Percentiles rank a stretch among this genome's conserved stretches.
These are phyloP conservation scores for Corythaeola cristata DNA, from an alignment of 2,113 vertebrate genomes.

Conservation along the genomic window DNA sequence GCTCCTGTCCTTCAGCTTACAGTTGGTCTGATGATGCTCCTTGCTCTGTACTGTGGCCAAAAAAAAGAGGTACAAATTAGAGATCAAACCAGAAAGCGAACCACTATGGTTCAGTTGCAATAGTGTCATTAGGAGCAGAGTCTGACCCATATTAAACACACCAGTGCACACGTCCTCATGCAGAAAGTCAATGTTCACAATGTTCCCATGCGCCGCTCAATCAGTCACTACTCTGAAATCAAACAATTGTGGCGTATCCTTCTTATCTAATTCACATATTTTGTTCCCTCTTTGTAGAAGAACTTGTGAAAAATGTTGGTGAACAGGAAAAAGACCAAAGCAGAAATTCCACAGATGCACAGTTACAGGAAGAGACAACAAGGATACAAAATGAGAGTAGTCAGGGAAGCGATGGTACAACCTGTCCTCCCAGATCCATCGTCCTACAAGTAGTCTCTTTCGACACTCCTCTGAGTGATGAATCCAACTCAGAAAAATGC, in stretches of 20 bases:
- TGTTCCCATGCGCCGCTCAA: not conserved
- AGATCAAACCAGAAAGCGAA: not conserved
- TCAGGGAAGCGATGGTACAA: constrained; percentile 30
- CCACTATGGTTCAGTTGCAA: not conserved
- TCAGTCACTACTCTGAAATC: constrained; percentile 23
- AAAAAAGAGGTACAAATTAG: not conserved
- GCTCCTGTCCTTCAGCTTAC: not conserved
- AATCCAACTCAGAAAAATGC: constrained; percentile 13
- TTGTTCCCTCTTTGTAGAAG: constrained; percentile 65
- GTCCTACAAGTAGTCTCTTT: constrained; percentile 45
- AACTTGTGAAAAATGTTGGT: constrained; percentile 47
- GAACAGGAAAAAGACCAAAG: constrained; percentile 49
- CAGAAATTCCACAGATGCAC: constrained; percentile 36
- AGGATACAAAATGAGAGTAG: constrained; percentile 43
- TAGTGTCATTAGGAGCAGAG: not conserved
- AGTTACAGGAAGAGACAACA: constrained; percentile 33
- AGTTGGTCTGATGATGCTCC: not conserved
- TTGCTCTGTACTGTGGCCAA: not conserved
- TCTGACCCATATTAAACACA: not conserved
- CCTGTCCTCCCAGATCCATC: constrained; percentile 40
- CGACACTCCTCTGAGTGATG: constrained; percentile 36
- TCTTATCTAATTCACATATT: constrained; percentile 60
- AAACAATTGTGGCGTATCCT: not conserved
- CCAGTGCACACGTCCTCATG: not conserved
- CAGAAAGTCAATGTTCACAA: not conserved